These are phyloP conservation scores for Odontomachus brunneus DNA, from an alignment of 1,140 invertebrate genomes.

Conservation along the genomic window DNA sequence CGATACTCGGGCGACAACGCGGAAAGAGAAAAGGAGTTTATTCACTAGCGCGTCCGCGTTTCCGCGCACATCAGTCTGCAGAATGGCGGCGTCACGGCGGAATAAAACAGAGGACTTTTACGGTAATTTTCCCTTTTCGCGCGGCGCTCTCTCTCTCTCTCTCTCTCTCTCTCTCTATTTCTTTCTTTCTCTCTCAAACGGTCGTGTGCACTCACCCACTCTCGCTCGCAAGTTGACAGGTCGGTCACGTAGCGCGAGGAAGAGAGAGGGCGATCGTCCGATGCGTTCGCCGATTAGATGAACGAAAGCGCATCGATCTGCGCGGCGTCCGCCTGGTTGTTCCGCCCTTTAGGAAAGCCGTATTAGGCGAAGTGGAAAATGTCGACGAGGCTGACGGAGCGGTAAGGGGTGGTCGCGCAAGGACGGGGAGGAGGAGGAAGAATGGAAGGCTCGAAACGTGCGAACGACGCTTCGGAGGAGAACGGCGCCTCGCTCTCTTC, in stretches of 20 bases:
- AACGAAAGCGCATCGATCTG: slow-evolving; percentile 62
- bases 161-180: no score
- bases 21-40: slow-evolving; percentile 5
- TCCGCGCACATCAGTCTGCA: not conserved
- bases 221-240: slow-evolving; percentile 37
- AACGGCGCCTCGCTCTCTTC: slow-evolving; percentile 23
- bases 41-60: slow-evolving; percentile 22
- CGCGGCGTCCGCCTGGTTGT: slow-evolving; percentile 17
- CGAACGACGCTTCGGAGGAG: slow-evolving; percentile 44
- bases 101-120: slow-evolving; percentile 18
- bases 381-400: not conserved
- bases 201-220: not conserved
- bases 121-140: slow-evolving; percentile 34
- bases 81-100: not conserved
- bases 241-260: slow-evolving; percentile 54
- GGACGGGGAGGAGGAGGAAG: not conserved
- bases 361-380: slow-evolving; percentile 46
- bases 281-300: slow-evolving; percentile 60
- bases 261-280: not conserved
- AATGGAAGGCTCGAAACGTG: slow-evolving; percentile 51
- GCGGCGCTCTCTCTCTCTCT: not conserved
- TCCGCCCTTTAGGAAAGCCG: slow-evolving; percentile 17
- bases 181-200: not conserved
- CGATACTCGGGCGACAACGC: not conserved
- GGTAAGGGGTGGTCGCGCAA: not conserved